Evolutionary conservation across 2,888 invertebrate species (phyloP).

Genomic region (Ischnura elegans): DNA sequence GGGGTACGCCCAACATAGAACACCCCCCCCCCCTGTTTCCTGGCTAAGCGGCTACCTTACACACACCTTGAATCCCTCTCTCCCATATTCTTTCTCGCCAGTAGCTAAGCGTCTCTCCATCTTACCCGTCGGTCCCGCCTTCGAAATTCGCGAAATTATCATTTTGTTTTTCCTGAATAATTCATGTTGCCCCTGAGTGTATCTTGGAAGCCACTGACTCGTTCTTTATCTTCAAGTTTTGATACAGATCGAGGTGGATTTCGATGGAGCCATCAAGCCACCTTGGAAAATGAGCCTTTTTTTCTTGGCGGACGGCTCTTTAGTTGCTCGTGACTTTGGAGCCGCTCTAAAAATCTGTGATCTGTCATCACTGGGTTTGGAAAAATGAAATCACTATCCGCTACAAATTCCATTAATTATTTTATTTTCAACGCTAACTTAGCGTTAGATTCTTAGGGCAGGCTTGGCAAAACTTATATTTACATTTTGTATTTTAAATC

Average conservation of each 20-base stretch:
- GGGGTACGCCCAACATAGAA: neutral
- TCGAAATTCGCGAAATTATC: slow-evolving; percentile 7
- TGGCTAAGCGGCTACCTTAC: neutral
- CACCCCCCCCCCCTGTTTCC: no score
- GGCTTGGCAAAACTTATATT: no score
- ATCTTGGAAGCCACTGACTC: neutral
- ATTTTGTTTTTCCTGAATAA: neutral
- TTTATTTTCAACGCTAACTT: no score
- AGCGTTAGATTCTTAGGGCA: no score
- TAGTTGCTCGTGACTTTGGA: neutral
- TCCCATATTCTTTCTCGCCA: neutral
- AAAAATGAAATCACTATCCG: no score
- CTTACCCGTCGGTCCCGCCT: neutral
- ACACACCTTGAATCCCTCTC: neutral
- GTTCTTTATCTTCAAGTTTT: neutral
- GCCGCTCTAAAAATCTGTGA: no score
- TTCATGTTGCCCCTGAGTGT: slow-evolving; percentile 1
- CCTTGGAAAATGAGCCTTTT: neutral
- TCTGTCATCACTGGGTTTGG: no score
- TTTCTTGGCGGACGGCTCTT: neutral
- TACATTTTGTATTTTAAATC: no score
- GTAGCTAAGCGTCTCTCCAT: neutral
- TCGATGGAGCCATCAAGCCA: neutral
- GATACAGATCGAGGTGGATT: neutral
- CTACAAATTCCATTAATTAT: no score